Evolutionary conservation across 2,888 invertebrate genomes (phyloP).

Genomic region (Apoda limacodes): DNA sequence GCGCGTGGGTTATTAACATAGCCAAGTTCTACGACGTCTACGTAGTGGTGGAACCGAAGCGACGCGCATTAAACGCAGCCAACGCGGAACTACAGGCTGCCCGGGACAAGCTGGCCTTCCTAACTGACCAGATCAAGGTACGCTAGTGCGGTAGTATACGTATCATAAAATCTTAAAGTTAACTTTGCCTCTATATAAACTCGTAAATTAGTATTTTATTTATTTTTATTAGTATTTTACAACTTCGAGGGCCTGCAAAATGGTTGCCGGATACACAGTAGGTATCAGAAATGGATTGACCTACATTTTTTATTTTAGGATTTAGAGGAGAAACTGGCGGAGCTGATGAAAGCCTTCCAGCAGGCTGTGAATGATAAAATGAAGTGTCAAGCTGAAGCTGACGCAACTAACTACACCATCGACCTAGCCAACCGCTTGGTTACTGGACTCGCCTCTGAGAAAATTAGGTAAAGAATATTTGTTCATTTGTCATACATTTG

Average conservation of each 20-base stretch:
- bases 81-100: constrained; percentile 88
- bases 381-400: constrained; percentile 93
- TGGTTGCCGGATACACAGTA: too few relatives aligned
- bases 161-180: neutral
- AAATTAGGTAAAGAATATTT: constrained; percentile 70
- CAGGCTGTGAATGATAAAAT: constrained; percentile 87
- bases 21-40: constrained; percentile 90
- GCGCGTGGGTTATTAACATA: constrained; percentile 96
- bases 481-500: neutral
- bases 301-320: constrained; percentile 64
- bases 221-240: too few relatives aligned
- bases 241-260: too few relatives aligned
- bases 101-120: constrained; percentile 79
- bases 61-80: constrained; percentile 86
- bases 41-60: constrained; percentile 92
- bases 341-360: constrained; percentile 85
- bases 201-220: too few relatives aligned
- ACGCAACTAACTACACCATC: constrained; percentile 88
- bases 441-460: constrained; percentile 93
- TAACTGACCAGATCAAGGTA: constrained; percentile 79
- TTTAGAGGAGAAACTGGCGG: constrained; percentile 81
- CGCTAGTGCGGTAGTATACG: too few relatives aligned
- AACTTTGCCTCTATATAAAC: too few relatives aligned
- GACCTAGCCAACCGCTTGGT: constrained; percentile 93
- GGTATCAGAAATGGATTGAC: too few relatives aligned